Conservation (phyloP, 2,888 invertebrate genomes). For the Notodonta dromedarius region DNA sequence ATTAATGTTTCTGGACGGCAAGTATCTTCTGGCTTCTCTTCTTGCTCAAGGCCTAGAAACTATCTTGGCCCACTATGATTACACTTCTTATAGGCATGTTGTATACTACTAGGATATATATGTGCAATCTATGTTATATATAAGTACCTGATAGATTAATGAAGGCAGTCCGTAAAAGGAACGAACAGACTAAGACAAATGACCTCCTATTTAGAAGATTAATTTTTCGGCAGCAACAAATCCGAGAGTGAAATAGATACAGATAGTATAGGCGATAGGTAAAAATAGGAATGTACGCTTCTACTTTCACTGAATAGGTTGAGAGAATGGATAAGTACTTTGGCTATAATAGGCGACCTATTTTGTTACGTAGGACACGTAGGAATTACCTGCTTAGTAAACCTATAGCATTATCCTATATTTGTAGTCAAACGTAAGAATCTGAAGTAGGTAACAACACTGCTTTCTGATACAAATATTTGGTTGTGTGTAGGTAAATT, state of each 20-base stretch:
- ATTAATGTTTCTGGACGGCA: too few relatives aligned
- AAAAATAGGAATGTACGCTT: background rate
- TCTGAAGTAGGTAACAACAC: too few relatives aligned
- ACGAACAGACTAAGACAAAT: constrained; percentile 28
- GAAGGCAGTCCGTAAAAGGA: constrained; percentile 5
- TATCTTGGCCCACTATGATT: too few relatives aligned
- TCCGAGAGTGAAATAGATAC: constrained; percentile 1
- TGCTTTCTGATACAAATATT: too few relatives aligned
- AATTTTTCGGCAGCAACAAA: constrained; percentile 17
- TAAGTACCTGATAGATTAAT: constrained; percentile 3
- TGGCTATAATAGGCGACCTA: background rate
- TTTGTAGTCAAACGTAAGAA: too few relatives aligned
- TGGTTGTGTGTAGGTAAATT: too few relatives aligned
- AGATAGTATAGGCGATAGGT: background rate
- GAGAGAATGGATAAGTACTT: background rate
- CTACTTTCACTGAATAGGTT: background rate
- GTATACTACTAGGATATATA: too few relatives aligned
- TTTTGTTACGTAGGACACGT: background rate
- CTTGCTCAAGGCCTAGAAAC: too few relatives aligned
- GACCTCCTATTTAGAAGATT: constrained; percentile 13
- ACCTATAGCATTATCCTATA: too few relatives aligned
- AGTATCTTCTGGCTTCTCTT: too few relatives aligned
- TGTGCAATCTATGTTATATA: background rate
- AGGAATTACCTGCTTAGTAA: too few relatives aligned
- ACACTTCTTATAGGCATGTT: too few relatives aligned